Conservation (phyloP, 2,113 vertebrate genomes). For the Phyllopteryx taeniolatus region DNA sequence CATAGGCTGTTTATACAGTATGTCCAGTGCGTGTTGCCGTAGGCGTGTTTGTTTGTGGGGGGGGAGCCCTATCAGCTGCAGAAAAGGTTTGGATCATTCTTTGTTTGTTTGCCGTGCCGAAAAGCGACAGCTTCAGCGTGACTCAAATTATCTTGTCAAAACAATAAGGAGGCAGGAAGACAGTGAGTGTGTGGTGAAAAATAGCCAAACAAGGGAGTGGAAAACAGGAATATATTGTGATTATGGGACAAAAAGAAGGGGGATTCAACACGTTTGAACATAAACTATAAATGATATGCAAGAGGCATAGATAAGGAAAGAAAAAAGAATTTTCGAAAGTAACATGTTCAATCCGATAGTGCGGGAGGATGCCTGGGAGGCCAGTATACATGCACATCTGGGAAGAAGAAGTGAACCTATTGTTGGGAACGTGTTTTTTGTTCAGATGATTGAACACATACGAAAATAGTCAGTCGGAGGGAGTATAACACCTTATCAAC, state of each 20-base stretch:
- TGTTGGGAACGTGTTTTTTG: too few relatives aligned
- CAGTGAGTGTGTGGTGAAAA: conserved; percentile 14
- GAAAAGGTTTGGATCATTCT: conserved; percentile 62
- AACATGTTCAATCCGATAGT: not conserved
- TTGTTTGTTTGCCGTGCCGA: conserved; percentile 63
- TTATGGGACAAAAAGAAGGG: not conserved
- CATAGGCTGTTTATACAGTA: not conserved
- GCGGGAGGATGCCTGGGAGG: not conserved
- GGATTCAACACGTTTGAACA: not conserved
- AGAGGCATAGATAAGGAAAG: conserved; percentile 9
- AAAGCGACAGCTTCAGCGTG: conserved; percentile 62
- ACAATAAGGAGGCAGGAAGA: conserved; percentile 58
- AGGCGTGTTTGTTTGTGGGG: not conserved
- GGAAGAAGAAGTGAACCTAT: not conserved
- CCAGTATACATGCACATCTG: not conserved
- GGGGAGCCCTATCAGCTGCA: conserved; percentile 32
- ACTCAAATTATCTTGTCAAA: conserved; percentile 78
- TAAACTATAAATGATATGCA: not conserved
- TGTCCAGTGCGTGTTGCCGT: not conserved
- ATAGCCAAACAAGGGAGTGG: conserved; percentile 23
- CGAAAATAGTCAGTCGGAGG: too few relatives aligned
- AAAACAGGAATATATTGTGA: not conserved
- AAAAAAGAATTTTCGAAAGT: not conserved
- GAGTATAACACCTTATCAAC: too few relatives aligned
- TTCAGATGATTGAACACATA: too few relatives aligned